Evolutionary conservation across 2,797 vertebrate species (phyloP).

Genomic region (Hippoglossus hippoglossus): DNA sequence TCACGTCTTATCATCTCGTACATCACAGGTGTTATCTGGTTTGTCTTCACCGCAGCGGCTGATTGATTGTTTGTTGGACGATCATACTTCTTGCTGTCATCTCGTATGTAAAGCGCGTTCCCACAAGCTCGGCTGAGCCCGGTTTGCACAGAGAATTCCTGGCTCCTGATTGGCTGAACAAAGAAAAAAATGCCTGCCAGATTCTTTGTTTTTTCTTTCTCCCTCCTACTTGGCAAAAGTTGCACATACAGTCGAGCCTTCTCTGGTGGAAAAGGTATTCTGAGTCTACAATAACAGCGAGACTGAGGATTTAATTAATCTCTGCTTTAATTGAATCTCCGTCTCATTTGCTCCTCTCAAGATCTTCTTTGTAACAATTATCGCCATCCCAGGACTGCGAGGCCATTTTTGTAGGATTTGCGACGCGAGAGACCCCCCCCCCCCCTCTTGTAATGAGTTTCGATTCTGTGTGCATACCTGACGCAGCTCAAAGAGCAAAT

Average conservation of each 20-base stretch:
- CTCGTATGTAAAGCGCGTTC: conserved; percentile 10
- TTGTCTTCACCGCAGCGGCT: conserved; percentile 6
- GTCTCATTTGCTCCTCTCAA: conserved; percentile 48
- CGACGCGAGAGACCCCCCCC: conserved; percentile 1
- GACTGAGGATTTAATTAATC: conserved; percentile 66
- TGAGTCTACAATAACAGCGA: conserved; percentile 38
- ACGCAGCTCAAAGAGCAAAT: conserved; percentile 5
- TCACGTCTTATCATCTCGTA: conserved; percentile 29
- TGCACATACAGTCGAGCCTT: conserved; percentile 11
- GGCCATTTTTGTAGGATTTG: conserved; percentile 20
- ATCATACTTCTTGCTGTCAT: conserved; percentile 24
- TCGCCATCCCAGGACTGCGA: conserved; percentile 30
- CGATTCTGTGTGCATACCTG: conserved; percentile 5
- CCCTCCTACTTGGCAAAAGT: conserved; percentile 17
- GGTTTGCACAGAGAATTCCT: background rate
- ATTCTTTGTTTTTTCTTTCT: background rate
- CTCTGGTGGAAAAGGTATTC: conserved; percentile 26
- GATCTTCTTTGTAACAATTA: conserved; percentile 55
- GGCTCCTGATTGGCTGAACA: too few species aligned
- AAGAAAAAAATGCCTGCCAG: background rate
- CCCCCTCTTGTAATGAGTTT: conserved; percentile 10
- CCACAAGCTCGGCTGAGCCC: background rate
- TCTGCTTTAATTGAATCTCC: conserved; percentile 68
- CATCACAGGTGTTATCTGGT: conserved; percentile 28
- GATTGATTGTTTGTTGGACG: conserved; percentile 29